Evolutionary conservation across 2,888 invertebrate species (phyloP).

Genomic region (Cheiracanthium punctorium): DNA sequence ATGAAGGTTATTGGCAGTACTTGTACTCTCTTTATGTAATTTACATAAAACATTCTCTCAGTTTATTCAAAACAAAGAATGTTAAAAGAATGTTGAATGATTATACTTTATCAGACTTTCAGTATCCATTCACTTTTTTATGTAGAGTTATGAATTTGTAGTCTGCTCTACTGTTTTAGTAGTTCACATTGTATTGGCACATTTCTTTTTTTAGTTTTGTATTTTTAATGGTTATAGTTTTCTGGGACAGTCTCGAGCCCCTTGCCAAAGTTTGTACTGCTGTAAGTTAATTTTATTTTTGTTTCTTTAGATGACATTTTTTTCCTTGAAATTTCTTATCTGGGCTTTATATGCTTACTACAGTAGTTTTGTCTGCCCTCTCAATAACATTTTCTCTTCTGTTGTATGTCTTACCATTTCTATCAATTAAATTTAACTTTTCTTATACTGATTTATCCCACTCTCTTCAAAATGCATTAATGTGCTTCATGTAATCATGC

Average conservation of each 20-base stretch:
- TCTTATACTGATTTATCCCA: not conserved
- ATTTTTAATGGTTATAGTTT: conserved; percentile 62
- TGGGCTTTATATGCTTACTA: conserved; percentile 2
- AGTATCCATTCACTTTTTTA: conserved; percentile 7
- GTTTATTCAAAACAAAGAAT: too few relatives aligned
- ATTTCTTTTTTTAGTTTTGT: conserved; percentile 65
- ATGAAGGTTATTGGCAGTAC: too few relatives aligned
- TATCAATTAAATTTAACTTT: not conserved
- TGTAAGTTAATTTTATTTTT: conserved; percentile 64
- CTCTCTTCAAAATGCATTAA: not conserved
- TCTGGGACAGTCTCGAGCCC: conserved; percentile 51
- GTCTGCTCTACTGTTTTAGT: conserved; percentile 48
- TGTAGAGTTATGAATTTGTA: conserved; percentile 47
- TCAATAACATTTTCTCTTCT: not conserved
- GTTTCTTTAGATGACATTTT: conserved; percentile 37
- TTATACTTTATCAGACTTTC: conserved; percentile 10
- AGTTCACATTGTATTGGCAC: conserved; percentile 54
- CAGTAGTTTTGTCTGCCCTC: not conserved
- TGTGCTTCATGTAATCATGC: not conserved
- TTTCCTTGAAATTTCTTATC: not conserved
- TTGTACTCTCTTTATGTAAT: too few relatives aligned
- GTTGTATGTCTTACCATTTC: not conserved
- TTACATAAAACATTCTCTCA: not conserved
- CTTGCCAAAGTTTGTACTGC: conserved; percentile 45
- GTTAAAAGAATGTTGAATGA: too few relatives aligned